These are phyloP conservation scores for Struthidea cinerea DNA, from an alignment of 2,113 vertebrate genomes.

Conservation along the genomic window DNA sequence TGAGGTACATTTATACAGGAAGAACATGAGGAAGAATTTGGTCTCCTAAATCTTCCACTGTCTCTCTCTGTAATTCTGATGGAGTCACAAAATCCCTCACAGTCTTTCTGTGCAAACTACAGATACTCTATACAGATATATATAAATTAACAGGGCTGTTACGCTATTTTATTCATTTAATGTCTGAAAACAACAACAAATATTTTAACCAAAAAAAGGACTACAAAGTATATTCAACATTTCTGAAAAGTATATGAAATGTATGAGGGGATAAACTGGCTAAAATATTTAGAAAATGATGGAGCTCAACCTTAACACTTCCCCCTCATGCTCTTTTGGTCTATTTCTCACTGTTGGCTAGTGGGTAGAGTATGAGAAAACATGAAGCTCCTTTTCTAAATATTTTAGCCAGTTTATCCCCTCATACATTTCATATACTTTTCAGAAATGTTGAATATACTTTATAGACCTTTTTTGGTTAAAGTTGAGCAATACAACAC, in stretches of 20 bases:
- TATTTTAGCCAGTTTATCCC: background rate
- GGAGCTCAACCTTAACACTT: background rate
- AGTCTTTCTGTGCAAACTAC: background rate
- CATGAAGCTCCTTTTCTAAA: background rate
- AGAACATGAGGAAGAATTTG: background rate
- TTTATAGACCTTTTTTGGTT: background rate
- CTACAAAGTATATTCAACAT: background rate
- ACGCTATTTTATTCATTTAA: background rate
- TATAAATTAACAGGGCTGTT: background rate
- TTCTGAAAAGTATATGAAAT: background rate
- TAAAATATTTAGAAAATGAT: background rate
- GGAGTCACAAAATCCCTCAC: background rate
- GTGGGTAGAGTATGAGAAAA: background rate
- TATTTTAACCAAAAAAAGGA: background rate
- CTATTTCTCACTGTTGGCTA: background rate
- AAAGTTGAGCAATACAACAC: background rate
- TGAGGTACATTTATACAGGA: background rate
- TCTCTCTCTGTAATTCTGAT: background rate
- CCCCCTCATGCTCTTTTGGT: background rate
- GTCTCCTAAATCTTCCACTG: background rate
- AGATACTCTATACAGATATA: background rate
- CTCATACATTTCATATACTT: background rate
- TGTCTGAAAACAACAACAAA: background rate
- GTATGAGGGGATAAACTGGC: background rate
- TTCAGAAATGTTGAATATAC: background rate